These are phyloP conservation scores for Gadus macrocephalus DNA, from an alignment of 2,113 vertebrate species.

Conservation along the genomic window DNA sequence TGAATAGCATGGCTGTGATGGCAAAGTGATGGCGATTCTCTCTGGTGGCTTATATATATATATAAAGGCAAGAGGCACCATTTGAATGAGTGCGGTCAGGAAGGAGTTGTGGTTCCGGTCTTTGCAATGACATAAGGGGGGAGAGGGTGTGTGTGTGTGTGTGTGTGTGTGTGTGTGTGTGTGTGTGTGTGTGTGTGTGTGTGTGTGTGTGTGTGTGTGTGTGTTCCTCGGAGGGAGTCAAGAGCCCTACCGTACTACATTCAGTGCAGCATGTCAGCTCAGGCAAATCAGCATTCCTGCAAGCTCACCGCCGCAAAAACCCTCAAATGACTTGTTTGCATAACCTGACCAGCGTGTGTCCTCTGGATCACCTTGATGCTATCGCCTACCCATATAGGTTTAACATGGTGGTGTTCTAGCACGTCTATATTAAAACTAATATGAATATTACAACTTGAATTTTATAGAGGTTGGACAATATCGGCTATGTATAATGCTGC, in stretches of 20 bases:
- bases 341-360: conserved; percentile 30
- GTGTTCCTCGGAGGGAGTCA: conserved; percentile 14
- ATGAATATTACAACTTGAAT: too few relatives aligned
- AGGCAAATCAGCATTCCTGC: conserved; percentile 51
- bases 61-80: conserved; percentile 22
- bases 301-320: conserved; percentile 36
- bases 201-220: background rate
- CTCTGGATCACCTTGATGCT: conserved; percentile 31
- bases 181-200: too few relatives aligned
- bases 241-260: conserved; percentile 31
- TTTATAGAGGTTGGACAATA: too few relatives aligned
- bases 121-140: conserved; percentile 42
- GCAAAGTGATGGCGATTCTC: conserved; percentile 22
- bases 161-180: background rate
- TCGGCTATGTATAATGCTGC: too few relatives aligned
- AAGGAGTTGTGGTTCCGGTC: conserved; percentile 30
- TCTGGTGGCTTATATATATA: conserved; percentile 24
- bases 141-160: background rate
- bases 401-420: too few relatives aligned
- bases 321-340: conserved; percentile 37
- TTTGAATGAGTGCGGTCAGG: conserved; percentile 54
- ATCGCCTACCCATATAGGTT: too few relatives aligned
- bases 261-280: conserved; percentile 26
- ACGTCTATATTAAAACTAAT: too few relatives aligned
- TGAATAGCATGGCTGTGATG: conserved; percentile 24